phyloP scores from a whole-genome alignment of 2,797 vertebrate genomes.

The Alectoris magna region DNA sequence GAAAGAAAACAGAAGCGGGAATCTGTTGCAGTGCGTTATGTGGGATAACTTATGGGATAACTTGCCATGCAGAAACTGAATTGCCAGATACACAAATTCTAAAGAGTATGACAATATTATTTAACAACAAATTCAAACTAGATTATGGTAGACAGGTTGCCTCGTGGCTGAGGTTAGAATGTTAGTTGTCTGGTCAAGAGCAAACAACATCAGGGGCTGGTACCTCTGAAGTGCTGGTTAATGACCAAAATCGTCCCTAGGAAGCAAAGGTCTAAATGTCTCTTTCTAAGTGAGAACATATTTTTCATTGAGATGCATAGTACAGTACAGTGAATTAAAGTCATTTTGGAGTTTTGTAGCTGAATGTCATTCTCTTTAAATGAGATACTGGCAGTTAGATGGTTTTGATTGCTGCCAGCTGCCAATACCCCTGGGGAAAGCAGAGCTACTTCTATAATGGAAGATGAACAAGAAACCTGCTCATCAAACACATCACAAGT shows the following conservation, averaged over 20 bases:
- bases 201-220: neutral
- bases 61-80: neutral
- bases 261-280: neutral
- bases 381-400: conserved; percentile 35
- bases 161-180: neutral
- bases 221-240: neutral
- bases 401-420: conserved; percentile 66
- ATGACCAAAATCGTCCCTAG: neutral
- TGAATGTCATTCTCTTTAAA: conserved; percentile 55
- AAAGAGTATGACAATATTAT: neutral
- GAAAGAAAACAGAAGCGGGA: neutral
- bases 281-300: neutral
- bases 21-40: neutral
- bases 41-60: neutral
- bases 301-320: conserved; percentile 1
- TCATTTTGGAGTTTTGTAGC: conserved; percentile 32
- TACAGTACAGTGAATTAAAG: conserved; percentile 24
- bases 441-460: neutral
- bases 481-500: conserved; percentile 47
- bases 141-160: neutral
- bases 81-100: neutral
- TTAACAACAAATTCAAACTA: neutral
- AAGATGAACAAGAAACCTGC: conserved; percentile 50
- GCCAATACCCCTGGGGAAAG: conserved; percentile 51
- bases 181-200: neutral